Conservation (phyloP, 2,113 vertebrate species). For the Cyprinodon brontotheroides region DNA sequence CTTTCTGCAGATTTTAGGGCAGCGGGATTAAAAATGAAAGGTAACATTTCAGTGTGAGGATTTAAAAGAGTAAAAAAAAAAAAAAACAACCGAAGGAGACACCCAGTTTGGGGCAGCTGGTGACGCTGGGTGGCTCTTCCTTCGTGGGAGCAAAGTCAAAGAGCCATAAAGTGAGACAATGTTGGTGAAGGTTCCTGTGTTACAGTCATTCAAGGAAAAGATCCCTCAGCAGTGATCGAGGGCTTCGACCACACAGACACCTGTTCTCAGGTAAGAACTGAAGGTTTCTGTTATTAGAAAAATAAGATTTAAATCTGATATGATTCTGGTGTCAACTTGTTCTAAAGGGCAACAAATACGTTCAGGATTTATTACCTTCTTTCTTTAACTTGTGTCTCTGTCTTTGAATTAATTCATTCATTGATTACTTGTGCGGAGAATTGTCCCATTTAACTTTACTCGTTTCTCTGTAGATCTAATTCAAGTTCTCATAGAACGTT, state of each 20-base stretch:
- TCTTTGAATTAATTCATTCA: too few relatives aligned
- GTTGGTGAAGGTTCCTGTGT: constrained; percentile 61
- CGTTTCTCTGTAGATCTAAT: not conserved
- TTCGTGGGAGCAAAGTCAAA: constrained; percentile 81
- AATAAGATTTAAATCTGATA: not conserved
- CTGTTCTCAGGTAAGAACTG: constrained; percentile 51
- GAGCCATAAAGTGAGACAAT: constrained; percentile 67
- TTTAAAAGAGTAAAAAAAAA: not conserved
- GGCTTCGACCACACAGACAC: not conserved
- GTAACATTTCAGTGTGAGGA: not conserved
- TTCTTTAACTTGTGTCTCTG: not conserved
- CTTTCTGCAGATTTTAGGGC: not conserved
- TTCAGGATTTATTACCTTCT: not conserved
- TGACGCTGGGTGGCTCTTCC: constrained; percentile 33
- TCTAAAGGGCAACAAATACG: not conserved
- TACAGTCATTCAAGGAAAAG: constrained; percentile 10
- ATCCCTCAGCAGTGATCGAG: not conserved
- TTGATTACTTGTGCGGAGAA: too few relatives aligned
- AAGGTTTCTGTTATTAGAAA: not conserved
- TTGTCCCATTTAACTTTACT: not conserved
- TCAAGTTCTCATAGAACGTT: not conserved
- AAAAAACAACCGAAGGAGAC: not conserved
- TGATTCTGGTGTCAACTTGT: not conserved
- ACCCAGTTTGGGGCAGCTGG: not conserved
- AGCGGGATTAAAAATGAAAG: not conserved